Conservation (phyloP, 1,140 invertebrate genomes). For the Ceratina calcarata region DNA sequence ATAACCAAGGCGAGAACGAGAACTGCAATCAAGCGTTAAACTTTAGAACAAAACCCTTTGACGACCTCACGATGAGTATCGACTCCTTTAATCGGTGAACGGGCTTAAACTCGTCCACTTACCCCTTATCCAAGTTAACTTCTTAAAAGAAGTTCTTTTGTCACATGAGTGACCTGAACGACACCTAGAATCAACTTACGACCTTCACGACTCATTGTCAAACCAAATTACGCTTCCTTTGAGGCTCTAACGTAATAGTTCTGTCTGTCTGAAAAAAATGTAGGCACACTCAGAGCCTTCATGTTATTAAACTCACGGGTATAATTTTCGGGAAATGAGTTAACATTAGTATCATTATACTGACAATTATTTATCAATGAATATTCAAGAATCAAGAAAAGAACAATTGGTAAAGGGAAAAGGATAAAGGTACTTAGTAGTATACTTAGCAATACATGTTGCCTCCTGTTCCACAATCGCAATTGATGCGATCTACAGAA, state of each 20-base stretch:
- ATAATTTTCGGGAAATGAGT: too few species aligned
- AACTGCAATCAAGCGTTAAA: background rate
- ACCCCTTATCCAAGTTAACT: background rate
- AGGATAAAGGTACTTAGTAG: too few species aligned
- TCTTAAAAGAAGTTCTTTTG: background rate
- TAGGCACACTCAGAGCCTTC: too few species aligned
- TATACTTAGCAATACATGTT: too few species aligned
- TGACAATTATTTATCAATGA: too few species aligned
- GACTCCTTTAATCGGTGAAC: background rate
- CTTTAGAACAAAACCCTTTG: background rate
- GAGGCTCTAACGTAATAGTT: background rate
- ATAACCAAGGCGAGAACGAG: background rate
- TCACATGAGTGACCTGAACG: background rate
- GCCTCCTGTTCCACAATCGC: too few species aligned
- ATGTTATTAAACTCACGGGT: too few species aligned
- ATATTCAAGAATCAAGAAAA: too few species aligned
- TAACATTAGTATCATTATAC: too few species aligned
- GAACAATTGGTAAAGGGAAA: too few species aligned
- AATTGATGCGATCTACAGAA: too few species aligned
- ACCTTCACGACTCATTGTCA: background rate
- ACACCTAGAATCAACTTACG: background rate
- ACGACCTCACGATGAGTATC: background rate
- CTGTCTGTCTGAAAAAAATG: too few species aligned
- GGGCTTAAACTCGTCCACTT: background rate
- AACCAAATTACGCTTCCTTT: background rate